A percentile compares a stretch with the other conserved stretches of the same genome.
Conservation (phyloP, 2,888 invertebrate genomes). For the Operophtera brumata region DNA sequence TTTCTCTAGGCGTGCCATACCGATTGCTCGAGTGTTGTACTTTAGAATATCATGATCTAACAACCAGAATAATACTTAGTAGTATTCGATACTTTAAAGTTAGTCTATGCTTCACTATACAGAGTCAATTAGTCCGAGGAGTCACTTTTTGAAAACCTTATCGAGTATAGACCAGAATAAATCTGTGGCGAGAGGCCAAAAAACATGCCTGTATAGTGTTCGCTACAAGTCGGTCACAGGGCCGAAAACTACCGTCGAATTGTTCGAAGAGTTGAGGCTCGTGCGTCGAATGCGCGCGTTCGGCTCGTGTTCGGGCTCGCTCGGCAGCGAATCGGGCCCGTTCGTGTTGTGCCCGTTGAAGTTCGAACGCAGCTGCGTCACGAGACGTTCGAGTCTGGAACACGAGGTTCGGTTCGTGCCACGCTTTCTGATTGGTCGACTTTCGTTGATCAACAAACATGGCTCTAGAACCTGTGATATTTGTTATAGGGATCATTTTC, state of each 20-base stretch:
- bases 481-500: too few relatives aligned
- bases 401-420: constrained; percentile 49
- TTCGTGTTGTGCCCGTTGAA: constrained; percentile 68
- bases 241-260: constrained; percentile 78
- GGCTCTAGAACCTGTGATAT: too few relatives aligned
- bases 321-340: constrained; percentile 70
- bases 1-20: constrained; percentile 3
- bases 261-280: constrained; percentile 63
- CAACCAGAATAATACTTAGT: constrained; percentile 19
- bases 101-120: constrained; percentile 8
- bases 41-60: constrained; percentile 3
- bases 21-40: background rate
- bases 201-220: constrained; percentile 50
- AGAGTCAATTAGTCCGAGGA: constrained; percentile 16
- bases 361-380: constrained; percentile 78
- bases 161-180: constrained; percentile 55
- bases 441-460: constrained; percentile 31
- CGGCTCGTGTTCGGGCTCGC: constrained; percentile 68
- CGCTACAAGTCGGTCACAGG: constrained; percentile 83
- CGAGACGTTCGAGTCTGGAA: constrained; percentile 81
- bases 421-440: constrained; percentile 24
- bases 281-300: constrained; percentile 55
- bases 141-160: constrained; percentile 42
- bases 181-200: constrained; percentile 53
- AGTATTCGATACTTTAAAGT: constrained; percentile 2